Conservation (phyloP, 2,888 invertebrate species). For the Nebria brevicollis region DNA sequence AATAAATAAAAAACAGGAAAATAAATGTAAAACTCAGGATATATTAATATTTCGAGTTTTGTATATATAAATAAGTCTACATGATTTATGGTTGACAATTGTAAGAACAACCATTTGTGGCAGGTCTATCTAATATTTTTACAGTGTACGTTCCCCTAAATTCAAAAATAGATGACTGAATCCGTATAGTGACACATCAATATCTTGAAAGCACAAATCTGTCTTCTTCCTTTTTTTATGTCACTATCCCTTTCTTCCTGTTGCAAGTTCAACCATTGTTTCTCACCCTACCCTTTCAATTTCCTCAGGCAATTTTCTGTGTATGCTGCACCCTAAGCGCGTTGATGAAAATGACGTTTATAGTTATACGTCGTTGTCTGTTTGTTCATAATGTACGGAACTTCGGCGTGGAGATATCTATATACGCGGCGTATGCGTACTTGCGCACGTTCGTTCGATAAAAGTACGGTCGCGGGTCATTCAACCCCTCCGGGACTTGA, state of each 20-base stretch:
- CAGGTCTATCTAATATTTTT: too few relatives aligned
- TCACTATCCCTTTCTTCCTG: not conserved
- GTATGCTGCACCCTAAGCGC: not conserved
- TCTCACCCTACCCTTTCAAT: not conserved
- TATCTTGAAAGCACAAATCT: not conserved
- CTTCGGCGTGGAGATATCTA: not conserved
- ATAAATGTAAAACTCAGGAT: too few relatives aligned
- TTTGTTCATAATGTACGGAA: not conserved
- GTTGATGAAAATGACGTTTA: not conserved
- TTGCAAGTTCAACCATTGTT: not conserved
- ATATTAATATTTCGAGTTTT: too few relatives aligned
- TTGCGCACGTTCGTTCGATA: not conserved
- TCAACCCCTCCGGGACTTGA: not conserved
- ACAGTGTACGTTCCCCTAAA: too few relatives aligned
- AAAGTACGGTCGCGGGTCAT: not conserved
- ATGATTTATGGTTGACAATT: too few relatives aligned
- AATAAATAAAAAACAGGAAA: too few relatives aligned
- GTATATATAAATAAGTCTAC: too few relatives aligned
- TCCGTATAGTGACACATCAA: not conserved
- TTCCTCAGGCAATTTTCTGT: not conserved
- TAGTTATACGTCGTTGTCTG: not conserved
- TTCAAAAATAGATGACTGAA: not conserved
- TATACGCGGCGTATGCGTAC: not conserved
- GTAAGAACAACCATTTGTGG: too few relatives aligned
- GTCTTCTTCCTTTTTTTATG: not conserved